These are phyloP conservation scores for Alethe diademata DNA, from an alignment of 2,113 vertebrate species.

Conservation along the genomic window DNA sequence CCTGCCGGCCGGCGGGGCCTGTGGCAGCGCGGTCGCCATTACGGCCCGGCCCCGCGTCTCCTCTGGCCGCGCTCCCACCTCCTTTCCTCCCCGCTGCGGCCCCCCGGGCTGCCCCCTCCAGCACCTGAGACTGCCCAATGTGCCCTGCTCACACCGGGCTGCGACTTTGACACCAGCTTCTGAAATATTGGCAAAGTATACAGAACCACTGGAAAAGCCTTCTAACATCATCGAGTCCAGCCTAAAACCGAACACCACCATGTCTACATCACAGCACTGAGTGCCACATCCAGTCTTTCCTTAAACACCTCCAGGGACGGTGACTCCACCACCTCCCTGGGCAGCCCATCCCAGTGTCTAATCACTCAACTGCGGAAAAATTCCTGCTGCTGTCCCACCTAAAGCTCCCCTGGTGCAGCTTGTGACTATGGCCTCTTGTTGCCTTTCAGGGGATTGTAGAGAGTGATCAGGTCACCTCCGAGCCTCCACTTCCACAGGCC, in stretches of 20 bases:
- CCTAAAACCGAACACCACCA: not conserved
- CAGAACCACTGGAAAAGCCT: not conserved
- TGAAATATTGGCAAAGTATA: not conserved
- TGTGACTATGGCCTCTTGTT: not conserved
- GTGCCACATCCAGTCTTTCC: not conserved
- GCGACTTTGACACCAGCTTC: not conserved
- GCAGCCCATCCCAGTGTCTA: not conserved
- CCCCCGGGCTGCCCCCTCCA: too few relatives aligned
- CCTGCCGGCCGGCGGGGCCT: not conserved
- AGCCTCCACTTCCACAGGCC: not conserved
- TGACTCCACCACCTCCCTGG: not conserved
- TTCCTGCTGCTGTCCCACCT: not conserved
- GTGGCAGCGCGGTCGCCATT: not conserved
- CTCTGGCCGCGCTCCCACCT: accelerated
- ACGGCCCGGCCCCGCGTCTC: accelerated
- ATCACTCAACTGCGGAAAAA: not conserved
- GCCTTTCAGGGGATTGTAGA: not conserved
- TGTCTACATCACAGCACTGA: not conserved
- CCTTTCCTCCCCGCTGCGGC: not conserved
- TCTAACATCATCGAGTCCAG: not conserved
- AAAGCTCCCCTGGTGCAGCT: not conserved
- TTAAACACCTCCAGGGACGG: not conserved
- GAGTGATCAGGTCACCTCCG: too few relatives aligned
- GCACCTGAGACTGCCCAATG: too few relatives aligned
- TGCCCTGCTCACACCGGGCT: not conserved